Evolutionary conservation across 2,797 vertebrate species (phyloP), one percentile per base, ranked within the genome.

Genomic region (Rhincodon typus): DNA sequence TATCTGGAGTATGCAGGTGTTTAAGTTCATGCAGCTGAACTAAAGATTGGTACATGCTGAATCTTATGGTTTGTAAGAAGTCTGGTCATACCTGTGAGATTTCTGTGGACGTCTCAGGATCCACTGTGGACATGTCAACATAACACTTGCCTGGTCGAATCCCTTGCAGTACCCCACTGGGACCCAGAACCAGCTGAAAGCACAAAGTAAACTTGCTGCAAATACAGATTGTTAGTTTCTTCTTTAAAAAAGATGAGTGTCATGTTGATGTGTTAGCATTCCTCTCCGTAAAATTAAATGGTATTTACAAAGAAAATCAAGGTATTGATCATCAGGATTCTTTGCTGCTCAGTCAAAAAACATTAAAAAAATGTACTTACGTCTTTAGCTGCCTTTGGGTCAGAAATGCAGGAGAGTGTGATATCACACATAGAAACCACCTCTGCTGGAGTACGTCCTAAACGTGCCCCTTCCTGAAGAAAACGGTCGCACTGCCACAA

Each of bases 391-490:
- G 99, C 99, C 97, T 99, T 99, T 77, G 99, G 99, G 97, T 99
- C 99, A 21, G 99, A 99, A 67, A 99, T 99, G 46, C 99, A 99
- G 96, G 99, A 99, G 97, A 99, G 99, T 0, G 99, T 99, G 97
- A 99, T 99, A 97, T 99, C 99, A 96, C 99, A 99, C 97, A 98
- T 99, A 74, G 99, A 99, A 7, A 99, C 99, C 66, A 99, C 99
- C 97, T 99, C 99, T 88, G 99, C 99, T 6, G 99, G 99, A 95
- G 99, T 99, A 97, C 99, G 98, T 96, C 99, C 99, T 97, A 99
- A 98, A 96, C 98, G 97, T 96, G 99, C 99, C 2, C 99, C 99
- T 97, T 99, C 99, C 97, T 99, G 99, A 97, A 99, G 98, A 98
- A 99, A 99, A 97, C 99, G 97, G 98, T 99, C 99, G 97, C 99